Percentiles rank a stretch among this genome's conserved stretches.
Conservation (phyloP, 2,113 vertebrate genomes). For the Cricetomys ansorgei region DNA sequence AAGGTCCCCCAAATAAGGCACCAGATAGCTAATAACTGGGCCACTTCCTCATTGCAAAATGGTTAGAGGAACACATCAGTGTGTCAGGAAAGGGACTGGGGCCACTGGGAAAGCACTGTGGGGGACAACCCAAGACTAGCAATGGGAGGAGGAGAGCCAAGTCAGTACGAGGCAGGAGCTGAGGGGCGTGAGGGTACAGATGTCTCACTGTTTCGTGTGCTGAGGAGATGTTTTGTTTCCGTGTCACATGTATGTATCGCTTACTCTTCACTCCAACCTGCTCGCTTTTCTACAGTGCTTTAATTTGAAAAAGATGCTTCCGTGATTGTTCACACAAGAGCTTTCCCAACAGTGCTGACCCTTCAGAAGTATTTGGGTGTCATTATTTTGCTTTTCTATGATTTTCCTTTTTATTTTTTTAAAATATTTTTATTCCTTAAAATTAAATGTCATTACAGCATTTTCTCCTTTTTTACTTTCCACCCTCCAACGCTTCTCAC, state of each 20-base stretch:
- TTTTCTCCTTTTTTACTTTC: not conserved
- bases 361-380: not conserved
- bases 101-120: not conserved
- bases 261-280: not conserved
- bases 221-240: not conserved
- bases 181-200: conserved; percentile 13
- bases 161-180: not conserved
- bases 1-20: not conserved
- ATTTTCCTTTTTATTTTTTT: not conserved
- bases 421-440: not conserved
- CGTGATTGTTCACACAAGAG: not conserved
- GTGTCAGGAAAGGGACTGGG: not conserved
- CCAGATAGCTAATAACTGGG: not conserved
- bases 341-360: not conserved
- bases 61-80: not conserved
- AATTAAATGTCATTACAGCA: not conserved
- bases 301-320: not conserved
- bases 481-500: not conserved
- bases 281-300: not conserved
- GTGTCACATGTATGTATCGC: not conserved
- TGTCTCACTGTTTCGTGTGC: conserved; percentile 1
- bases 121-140: not conserved
- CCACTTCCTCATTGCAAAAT: not conserved
- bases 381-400: not conserved
- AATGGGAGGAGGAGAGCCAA: conserved; percentile 4